A percentile compares a stretch with the other conserved stretches of the same genome.
Evolutionary conservation across 2,113 vertebrate genomes (phyloP).

Genomic region (Aspiorhynchus laticeps): DNA sequence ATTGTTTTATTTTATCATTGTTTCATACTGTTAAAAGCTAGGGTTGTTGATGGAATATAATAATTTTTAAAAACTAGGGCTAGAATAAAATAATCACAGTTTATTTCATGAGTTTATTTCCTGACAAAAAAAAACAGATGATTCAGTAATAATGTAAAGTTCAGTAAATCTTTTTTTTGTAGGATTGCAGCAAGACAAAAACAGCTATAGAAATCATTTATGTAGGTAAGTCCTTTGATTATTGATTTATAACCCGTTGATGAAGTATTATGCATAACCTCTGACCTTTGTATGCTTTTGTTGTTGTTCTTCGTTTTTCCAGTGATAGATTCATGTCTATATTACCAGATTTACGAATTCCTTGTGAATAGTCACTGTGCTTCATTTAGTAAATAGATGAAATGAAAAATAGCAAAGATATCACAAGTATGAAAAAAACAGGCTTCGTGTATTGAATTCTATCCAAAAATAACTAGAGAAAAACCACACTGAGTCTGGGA

Average conservation of each 20-base stretch:
- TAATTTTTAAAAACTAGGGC: background rate
- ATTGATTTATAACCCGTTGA: background rate
- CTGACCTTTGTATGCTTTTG: background rate
- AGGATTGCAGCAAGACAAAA: background rate
- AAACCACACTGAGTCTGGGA: constrained; percentile 1
- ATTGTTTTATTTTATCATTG: background rate
- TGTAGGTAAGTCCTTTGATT: background rate
- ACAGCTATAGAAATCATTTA: background rate
- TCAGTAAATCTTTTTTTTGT: background rate
- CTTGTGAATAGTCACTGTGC: background rate
- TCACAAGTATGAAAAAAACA: background rate
- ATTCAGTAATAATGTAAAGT: background rate
- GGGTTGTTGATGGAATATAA: background rate
- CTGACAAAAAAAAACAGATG: background rate
- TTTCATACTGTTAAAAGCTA: background rate
- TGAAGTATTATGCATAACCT: background rate
- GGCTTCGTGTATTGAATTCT: background rate
- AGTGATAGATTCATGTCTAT: background rate
- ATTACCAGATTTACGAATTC: background rate
- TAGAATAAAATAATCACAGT: background rate
- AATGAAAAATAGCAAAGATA: background rate
- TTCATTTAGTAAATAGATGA: background rate
- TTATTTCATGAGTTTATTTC: background rate
- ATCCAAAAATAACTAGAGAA: background rate
- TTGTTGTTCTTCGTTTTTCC: background rate